These are phyloP conservation scores for Amia ocellicauda DNA, from an alignment of 2,113 vertebrate species.

Conservation along the genomic window DNA sequence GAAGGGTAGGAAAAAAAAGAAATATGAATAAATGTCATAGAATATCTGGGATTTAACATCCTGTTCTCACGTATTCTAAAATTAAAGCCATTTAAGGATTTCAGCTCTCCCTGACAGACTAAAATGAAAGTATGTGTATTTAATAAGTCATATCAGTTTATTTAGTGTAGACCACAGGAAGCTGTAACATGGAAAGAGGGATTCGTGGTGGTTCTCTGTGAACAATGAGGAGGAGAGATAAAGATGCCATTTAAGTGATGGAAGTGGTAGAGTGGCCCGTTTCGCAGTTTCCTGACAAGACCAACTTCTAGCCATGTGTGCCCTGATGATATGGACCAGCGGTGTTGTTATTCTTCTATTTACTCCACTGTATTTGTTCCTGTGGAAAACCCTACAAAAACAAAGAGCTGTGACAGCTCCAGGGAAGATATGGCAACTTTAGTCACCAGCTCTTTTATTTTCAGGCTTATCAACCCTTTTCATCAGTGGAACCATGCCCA, in stretches of 20 bases:
- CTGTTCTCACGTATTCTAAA: neutral
- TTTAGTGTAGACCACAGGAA: constrained; percentile 71
- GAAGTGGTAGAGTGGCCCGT: constrained; percentile 54
- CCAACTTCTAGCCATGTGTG: constrained; percentile 66
- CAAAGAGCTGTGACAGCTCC: constrained; percentile 62
- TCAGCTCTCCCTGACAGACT: constrained; percentile 30
- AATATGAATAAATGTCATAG: too few relatives aligned
- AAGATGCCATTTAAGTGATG: constrained; percentile 52
- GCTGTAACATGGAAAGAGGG: constrained; percentile 74
- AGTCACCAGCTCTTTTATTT: constrained; percentile 65
- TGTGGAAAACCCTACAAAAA: constrained; percentile 64
- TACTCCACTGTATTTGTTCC: constrained; percentile 69
- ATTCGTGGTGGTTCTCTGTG: constrained; percentile 61
- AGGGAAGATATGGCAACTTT: constrained; percentile 52
- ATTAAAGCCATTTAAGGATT: neutral
- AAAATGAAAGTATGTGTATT: constrained; percentile 40
- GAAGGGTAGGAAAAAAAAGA: too few relatives aligned
- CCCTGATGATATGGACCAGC: constrained; percentile 69
- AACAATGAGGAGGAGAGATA: constrained; percentile 76
- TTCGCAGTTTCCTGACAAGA: constrained; percentile 66
- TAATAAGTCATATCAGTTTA: too few relatives aligned
- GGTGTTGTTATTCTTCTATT: constrained; percentile 61
- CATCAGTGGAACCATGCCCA: constrained; percentile 67
- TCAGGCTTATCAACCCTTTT: constrained; percentile 71
- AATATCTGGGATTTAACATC: neutral